phyloP scores from a whole-genome alignment of 2,888 invertebrate genomes.

The Netelia inedita region DNA sequence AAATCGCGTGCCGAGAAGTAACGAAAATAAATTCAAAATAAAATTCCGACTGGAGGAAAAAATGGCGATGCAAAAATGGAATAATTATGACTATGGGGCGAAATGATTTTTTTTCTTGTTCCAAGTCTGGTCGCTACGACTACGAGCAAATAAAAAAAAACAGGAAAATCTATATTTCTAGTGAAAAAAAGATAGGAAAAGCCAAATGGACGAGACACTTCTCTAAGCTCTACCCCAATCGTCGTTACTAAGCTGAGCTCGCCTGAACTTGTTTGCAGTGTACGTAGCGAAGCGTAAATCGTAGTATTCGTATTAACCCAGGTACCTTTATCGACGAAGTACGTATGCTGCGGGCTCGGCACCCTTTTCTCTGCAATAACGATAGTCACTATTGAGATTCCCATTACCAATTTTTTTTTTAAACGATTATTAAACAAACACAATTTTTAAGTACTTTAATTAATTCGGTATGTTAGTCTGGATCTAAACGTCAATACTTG shows the following conservation, averaged over 20 bases:
- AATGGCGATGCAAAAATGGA: neutral
- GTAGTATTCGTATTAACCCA: slow-evolving; percentile 68
- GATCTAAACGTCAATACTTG: too few species aligned
- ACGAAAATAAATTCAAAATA: slow-evolving; percentile 13
- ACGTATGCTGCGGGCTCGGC: slow-evolving; percentile 84
- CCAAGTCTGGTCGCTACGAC: neutral
- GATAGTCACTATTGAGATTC: slow-evolving; percentile 29
- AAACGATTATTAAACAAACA: neutral
- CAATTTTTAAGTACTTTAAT: neutral
- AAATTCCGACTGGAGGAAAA: slow-evolving; percentile 25
- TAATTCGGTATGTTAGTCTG: neutral
- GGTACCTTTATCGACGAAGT: slow-evolving; percentile 87
- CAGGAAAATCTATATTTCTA: neutral
- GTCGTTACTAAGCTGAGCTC: slow-evolving; percentile 51
- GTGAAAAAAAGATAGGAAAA: neutral
- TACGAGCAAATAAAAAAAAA: neutral
- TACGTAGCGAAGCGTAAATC: slow-evolving; percentile 47
- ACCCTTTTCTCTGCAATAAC: slow-evolving; percentile 85
- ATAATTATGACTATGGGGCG: neutral
- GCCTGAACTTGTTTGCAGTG: slow-evolving; percentile 54
- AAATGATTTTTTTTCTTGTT: neutral
- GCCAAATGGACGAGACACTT: slow-evolving; percentile 18
- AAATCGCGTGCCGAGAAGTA: slow-evolving; percentile 2
- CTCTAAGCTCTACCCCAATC: slow-evolving; percentile 31
- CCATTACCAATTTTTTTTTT: neutral